These are phyloP conservation scores for Pectinophora gossypiella DNA, from an alignment of 1,140 invertebrate species.

Conservation along the genomic window DNA sequence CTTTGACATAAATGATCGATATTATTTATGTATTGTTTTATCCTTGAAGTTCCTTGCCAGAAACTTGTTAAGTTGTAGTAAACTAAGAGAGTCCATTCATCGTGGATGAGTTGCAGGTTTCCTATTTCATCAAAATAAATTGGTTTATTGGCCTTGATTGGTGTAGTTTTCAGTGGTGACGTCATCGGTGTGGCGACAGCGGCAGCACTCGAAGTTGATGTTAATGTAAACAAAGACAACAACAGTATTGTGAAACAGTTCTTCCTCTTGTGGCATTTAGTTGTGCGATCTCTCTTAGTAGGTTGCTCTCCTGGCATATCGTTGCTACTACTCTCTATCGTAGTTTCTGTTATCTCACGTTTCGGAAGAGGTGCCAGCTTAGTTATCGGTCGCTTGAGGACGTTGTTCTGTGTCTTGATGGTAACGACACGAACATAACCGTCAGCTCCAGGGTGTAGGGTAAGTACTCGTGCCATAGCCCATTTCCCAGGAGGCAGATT, in stretches of 20 bases:
- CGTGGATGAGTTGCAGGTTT: background rate
- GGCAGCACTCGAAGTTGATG: background rate
- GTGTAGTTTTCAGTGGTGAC: background rate
- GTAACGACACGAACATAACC: background rate
- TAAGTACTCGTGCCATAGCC: background rate
- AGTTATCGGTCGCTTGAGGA: background rate
- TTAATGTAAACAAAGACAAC: background rate
- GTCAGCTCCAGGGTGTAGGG: background rate
- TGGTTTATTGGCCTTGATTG: background rate
- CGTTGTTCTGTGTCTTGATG: background rate
- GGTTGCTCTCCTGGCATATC: no score
- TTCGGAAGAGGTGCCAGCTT: background rate
- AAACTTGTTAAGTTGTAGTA: background rate
- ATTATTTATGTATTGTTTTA: background rate
- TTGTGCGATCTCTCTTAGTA: no score
- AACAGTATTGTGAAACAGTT: background rate
- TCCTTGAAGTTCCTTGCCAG: background rate
- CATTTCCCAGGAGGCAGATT: background rate
- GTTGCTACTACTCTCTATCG: no score
- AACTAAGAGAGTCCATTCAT: conserved; percentile 1
- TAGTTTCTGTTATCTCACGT: no score
- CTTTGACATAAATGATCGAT: background rate
- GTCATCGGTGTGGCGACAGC: background rate
- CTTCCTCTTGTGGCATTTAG: background rate
- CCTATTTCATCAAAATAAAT: background rate